Evolutionary conservation across 2,797 vertebrate genomes (phyloP).

Genomic region (Lacerta viridis): DNA sequence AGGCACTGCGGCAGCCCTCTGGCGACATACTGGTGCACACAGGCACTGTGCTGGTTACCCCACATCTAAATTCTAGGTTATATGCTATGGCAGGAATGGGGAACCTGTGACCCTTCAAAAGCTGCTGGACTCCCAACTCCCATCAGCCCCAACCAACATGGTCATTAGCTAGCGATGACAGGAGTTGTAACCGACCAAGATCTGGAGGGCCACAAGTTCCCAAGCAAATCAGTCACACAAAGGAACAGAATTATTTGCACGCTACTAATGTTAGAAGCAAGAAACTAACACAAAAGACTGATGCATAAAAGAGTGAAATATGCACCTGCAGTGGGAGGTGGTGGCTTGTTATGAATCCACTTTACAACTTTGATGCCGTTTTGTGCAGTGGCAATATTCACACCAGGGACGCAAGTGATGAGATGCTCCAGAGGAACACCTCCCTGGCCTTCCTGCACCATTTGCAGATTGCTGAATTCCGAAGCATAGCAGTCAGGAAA

Average conservation of each 20-base stretch:
- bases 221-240: background rate
- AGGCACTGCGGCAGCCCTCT: too few species aligned
- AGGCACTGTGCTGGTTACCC: too few species aligned
- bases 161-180: background rate
- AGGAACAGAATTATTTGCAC: background rate
- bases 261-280: background rate
- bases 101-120: background rate
- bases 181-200: background rate
- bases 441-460: constrained; percentile 86
- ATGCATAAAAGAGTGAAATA: background rate
- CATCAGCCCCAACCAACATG: background rate
- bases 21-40: too few species aligned
- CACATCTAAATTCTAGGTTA: too few species aligned
- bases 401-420: constrained; percentile 94
- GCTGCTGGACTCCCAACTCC: background rate
- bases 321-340: constrained; percentile 88
- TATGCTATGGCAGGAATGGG: too few species aligned
- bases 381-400: constrained; percentile 93
- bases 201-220: background rate
- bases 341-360: constrained; percentile 98
- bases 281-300: background rate
- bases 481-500: constrained; percentile 95
- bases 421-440: constrained; percentile 95
- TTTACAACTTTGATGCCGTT: constrained; percentile 97
- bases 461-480: constrained; percentile 86